phyloP scores from a whole-genome alignment of 92 coral and sea anemone species.

The Heliopora coerulea region DNA sequence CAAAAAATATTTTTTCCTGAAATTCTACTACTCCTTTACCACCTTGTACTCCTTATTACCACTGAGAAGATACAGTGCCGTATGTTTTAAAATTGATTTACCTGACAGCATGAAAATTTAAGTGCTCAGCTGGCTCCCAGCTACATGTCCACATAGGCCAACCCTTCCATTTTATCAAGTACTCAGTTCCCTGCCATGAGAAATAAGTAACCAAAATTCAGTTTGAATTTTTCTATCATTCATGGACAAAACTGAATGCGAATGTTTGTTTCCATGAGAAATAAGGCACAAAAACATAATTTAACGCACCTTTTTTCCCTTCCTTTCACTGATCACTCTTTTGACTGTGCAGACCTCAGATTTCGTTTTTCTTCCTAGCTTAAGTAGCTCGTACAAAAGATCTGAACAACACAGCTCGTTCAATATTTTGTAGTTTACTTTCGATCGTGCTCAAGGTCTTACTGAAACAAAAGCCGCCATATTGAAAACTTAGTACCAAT shows the following conservation, averaged over 20 bases:
- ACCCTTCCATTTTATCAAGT: slow-evolving; percentile 49
- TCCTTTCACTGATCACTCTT: too few species aligned
- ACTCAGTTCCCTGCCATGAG: slow-evolving; percentile 9
- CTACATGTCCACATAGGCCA: slow-evolving; percentile 55
- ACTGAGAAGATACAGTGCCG: too few species aligned
- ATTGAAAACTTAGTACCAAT: neutral
- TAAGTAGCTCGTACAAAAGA: neutral
- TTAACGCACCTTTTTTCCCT: too few species aligned
- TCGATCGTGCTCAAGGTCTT: neutral
- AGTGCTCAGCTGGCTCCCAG: slow-evolving; percentile 51
- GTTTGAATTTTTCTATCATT: too few species aligned
- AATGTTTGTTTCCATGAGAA: too few species aligned
- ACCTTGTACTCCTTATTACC: too few species aligned
- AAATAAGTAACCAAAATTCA: too few species aligned
- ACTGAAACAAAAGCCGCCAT: neutral
- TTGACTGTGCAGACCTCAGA: too few species aligned
- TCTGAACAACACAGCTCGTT: neutral
- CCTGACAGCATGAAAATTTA: slow-evolving; percentile 34
- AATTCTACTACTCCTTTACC: too few species aligned
- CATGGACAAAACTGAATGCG: too few species aligned
- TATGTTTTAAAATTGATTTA: neutral
- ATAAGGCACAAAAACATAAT: too few species aligned
- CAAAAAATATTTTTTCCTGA: too few species aligned
- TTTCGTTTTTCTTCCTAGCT: neutral
- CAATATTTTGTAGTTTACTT: neutral